A percentile compares a stretch with the other conserved stretches of the same genome.
Conservation (phyloP, 2,797 vertebrate species). For the Lerista edwardsae region DNA sequence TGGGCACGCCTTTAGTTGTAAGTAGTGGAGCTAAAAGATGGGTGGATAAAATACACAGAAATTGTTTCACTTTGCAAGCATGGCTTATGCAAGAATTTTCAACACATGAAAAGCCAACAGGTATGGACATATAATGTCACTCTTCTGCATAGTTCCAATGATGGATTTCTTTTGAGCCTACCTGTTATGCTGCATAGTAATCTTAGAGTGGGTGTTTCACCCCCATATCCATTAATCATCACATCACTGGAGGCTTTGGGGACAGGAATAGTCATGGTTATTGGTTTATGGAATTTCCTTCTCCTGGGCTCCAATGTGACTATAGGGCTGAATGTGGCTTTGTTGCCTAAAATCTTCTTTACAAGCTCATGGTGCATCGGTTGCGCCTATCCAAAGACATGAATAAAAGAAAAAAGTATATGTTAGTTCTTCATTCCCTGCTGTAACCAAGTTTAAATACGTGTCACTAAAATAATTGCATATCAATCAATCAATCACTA, state of each 20-base stretch:
- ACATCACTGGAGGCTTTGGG: slow-evolving; percentile 90
- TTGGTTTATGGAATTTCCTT: slow-evolving; percentile 98
- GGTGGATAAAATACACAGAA: too few species aligned
- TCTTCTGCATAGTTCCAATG: background rate
- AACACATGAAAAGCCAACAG: background rate
- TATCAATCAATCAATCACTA: too few species aligned
- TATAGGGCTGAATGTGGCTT: slow-evolving; percentile 96
- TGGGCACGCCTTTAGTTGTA: too few species aligned
- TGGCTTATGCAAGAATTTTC: background rate
- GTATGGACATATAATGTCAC: background rate
- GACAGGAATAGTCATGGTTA: slow-evolving; percentile 97
- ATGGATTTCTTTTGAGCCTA: slow-evolving; percentile 63
- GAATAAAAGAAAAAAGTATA: background rate
- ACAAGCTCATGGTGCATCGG: slow-evolving; percentile 89
- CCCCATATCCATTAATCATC: slow-evolving; percentile 87
- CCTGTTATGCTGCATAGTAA: slow-evolving; percentile 98
- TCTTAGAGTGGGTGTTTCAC: slow-evolving; percentile 90
- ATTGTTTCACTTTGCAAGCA: background rate
- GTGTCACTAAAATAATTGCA: too few species aligned
- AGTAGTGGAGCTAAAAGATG: too few species aligned
- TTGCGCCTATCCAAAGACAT: slow-evolving; percentile 85
- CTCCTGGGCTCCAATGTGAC: slow-evolving; percentile 96
- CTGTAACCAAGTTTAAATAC: too few species aligned
- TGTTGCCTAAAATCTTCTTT: slow-evolving; percentile 93
- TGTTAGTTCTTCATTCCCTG: background rate